These are phyloP conservation scores for Rousettus madagascariensis DNA, from an alignment of 2,797 vertebrate genomes.

Conservation along the genomic window DNA sequence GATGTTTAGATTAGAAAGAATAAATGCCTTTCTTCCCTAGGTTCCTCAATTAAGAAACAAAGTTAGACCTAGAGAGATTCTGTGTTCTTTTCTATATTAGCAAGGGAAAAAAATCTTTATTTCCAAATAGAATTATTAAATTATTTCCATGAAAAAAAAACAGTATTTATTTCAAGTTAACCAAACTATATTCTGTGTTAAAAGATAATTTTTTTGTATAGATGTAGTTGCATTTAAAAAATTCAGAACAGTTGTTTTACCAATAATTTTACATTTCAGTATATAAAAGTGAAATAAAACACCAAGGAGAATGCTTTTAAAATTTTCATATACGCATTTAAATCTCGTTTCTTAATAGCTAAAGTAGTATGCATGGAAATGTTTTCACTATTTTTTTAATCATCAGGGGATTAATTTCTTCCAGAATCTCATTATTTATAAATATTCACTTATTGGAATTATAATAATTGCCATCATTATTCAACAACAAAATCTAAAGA, in stretches of 20 bases:
- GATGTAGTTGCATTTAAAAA: neutral
- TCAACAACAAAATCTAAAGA: conserved; percentile 30
- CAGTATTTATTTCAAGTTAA: conserved; percentile 36
- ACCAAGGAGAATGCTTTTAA: neutral
- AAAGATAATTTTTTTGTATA: neutral
- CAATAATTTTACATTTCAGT: neutral
- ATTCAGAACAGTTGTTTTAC: neutral
- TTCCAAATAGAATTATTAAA: conserved; percentile 35
- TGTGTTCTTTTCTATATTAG: neutral
- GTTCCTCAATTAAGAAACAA: neutral
- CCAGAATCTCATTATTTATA: conserved; percentile 28
- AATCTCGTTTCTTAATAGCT: neutral
- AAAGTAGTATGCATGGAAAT: neutral
- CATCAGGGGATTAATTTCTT: conserved; percentile 7
- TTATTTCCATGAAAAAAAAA: neutral
- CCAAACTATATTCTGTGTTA: neutral
- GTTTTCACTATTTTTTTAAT: conserved; percentile 13
- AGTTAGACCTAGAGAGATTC: neutral
- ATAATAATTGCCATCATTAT: neutral
- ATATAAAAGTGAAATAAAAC: neutral
- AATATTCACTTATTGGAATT: conserved; percentile 30
- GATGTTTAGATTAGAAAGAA: neutral
- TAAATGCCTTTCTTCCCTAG: neutral
- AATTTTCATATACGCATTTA: neutral
- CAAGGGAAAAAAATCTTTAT: neutral